Evolutionary conservation across 2,888 invertebrate species (phyloP).

Genomic region (Norana najaformis): DNA sequence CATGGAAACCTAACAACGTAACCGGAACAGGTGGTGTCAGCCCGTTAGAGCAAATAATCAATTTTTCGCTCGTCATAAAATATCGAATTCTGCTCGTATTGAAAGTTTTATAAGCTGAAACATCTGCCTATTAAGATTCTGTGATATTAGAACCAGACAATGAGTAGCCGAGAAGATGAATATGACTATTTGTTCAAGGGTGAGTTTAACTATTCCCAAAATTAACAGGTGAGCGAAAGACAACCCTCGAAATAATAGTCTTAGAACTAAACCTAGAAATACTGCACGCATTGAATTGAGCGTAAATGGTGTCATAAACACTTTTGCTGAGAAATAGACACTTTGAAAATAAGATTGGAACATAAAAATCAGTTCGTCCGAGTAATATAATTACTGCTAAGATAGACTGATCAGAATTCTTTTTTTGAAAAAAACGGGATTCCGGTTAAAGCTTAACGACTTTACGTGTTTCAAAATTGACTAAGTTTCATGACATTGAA

Average conservation of each 20-base stretch:
- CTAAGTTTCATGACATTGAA: no score
- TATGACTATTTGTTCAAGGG: slow-evolving; percentile 40
- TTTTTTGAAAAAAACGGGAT: no score
- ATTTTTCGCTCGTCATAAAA: slow-evolving; percentile 13
- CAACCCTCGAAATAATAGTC: background rate
- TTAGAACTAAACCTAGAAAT: background rate
- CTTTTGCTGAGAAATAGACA: no score
- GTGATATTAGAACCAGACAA: slow-evolving; percentile 27
- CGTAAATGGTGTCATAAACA: background rate
- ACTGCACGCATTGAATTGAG: background rate
- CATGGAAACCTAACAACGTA: slow-evolving; percentile 20
- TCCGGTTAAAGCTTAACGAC: no score
- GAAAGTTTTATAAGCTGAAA: background rate
- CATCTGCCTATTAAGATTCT: background rate
- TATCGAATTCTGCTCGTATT: background rate
- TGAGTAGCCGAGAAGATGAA: slow-evolving; percentile 38
- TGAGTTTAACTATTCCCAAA: slow-evolving; percentile 18
- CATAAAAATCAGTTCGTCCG: no score
- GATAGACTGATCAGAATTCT: no score
- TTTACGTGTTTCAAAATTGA: no score
- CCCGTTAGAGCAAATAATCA: background rate
- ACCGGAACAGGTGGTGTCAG: slow-evolving; percentile 22
- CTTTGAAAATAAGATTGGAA: no score
- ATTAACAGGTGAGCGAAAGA: background rate
- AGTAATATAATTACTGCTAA: no score